Percentiles rank a stretch among this genome's conserved stretches.
These are phyloP conservation scores for Seriola aureovittata DNA, from an alignment of 2,113 vertebrate genomes.

Conservation along the genomic window DNA sequence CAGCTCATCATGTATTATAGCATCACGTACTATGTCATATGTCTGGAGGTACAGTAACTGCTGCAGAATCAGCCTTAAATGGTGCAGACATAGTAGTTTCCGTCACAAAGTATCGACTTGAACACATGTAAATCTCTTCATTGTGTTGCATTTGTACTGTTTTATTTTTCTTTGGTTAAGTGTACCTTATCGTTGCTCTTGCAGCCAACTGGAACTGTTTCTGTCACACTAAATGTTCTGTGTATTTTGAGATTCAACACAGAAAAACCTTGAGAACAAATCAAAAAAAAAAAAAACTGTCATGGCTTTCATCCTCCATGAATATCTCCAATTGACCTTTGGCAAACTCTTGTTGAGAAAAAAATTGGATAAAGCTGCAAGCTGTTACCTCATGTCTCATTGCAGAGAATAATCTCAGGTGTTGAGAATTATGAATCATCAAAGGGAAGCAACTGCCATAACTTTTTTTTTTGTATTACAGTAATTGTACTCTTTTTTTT, in stretches of 20 bases:
- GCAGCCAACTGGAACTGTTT: conserved; percentile 7
- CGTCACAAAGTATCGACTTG: neutral
- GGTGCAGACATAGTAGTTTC: conserved; percentile 10
- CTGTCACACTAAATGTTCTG: neutral
- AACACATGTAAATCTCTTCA: neutral
- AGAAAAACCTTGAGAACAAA: neutral
- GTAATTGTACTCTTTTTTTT: conserved; percentile 27
- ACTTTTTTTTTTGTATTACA: conserved; percentile 15
- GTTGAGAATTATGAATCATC: conserved; percentile 55
- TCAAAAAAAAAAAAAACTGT: neutral
- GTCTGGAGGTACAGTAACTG: neutral
- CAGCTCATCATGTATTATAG: conserved; percentile 35
- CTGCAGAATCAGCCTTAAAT: conserved; percentile 28
- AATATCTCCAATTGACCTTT: conserved; percentile 11
- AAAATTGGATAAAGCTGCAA: conserved; percentile 17
- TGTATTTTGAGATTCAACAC: conserved; percentile 3
- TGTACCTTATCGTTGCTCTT: neutral
- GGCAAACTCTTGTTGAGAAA: neutral
- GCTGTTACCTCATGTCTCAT: conserved; percentile 70
- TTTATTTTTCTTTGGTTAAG: neutral
- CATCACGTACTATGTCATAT: neutral
- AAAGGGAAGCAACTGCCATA: conserved; percentile 59
- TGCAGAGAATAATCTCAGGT: conserved; percentile 80
- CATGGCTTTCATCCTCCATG: neutral
- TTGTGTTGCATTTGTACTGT: neutral